Conservation (phyloP, 2,797 vertebrate genomes). For the Dallia pectoralis region DNA sequence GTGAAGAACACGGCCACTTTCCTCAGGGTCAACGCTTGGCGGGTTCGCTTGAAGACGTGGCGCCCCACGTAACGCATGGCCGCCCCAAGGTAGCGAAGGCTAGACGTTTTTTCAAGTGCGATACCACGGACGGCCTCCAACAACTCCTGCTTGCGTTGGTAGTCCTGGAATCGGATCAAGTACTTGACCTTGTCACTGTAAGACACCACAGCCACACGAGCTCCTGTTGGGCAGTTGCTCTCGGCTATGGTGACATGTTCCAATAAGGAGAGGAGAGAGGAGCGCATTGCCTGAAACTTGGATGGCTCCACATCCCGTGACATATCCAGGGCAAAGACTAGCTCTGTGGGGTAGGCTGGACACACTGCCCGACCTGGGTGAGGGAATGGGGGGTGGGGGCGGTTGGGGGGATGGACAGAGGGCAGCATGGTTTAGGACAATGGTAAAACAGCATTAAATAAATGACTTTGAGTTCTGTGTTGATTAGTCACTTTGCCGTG, state of each 20-base stretch:
- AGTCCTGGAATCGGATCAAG: slow-evolving; percentile 83
- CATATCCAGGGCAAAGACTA: slow-evolving; percentile 86
- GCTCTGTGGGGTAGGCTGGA: slow-evolving; percentile 82
- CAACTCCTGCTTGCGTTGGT: slow-evolving; percentile 63
- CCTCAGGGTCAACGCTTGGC: slow-evolving; percentile 73
- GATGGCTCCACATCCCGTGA: slow-evolving; percentile 68
- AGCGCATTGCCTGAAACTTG: slow-evolving; percentile 80
- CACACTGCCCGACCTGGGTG: slow-evolving; percentile 63
- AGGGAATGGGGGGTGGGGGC: neutral
- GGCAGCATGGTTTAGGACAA: too few species aligned
- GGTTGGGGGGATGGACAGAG: slow-evolving; percentile 20
- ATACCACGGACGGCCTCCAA: slow-evolving; percentile 71
- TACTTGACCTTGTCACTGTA: slow-evolving; percentile 74
- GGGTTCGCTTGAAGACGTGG: slow-evolving; percentile 81
- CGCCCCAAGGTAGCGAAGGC: slow-evolving; percentile 69
- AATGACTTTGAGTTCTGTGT: neutral
- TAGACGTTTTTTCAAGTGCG: slow-evolving; percentile 66
- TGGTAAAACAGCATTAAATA: neutral
- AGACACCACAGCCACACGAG: slow-evolving; percentile 79
- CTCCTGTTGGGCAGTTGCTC: slow-evolving; percentile 82
- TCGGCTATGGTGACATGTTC: slow-evolving; percentile 73
- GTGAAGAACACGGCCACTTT: slow-evolving; percentile 85
- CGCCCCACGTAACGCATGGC: slow-evolving; percentile 85
- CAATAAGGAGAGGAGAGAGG: slow-evolving; percentile 71
- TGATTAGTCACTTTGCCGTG: neutral